phyloP scores from a whole-genome alignment of 2,888 invertebrate species.

The Stratiomys singularior region DNA sequence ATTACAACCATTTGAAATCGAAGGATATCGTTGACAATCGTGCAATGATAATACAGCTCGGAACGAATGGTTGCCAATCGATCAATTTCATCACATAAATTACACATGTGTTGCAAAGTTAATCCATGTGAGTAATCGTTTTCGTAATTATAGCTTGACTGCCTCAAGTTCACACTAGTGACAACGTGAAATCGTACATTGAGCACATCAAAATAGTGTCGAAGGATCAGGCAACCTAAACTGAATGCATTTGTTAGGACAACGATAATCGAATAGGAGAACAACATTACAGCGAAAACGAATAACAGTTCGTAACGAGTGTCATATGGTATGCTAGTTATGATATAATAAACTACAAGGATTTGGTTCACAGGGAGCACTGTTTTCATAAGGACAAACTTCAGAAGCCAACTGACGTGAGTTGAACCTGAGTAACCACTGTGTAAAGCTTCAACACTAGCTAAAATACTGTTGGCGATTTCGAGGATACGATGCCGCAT shows the following conservation, averaged over 20 bases:
- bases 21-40: not conserved
- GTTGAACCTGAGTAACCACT: not conserved
- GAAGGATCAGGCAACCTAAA: not conserved
- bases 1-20: not conserved
- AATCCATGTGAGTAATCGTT: not conserved
- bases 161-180: not conserved
- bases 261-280: not conserved
- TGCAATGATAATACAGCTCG: not conserved
- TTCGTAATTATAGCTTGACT: not conserved
- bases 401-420: not conserved
- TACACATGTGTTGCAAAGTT: not conserved
- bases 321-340: no score
- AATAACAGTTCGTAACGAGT: not conserved
- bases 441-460: not conserved
- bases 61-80: not conserved
- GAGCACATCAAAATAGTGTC: not conserved
- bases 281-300: not conserved
- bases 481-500: not conserved
- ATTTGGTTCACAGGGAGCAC: slow-evolving; percentile 19
- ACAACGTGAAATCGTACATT: not conserved
- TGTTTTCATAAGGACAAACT: slow-evolving; percentile 16
- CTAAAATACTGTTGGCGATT: not conserved
- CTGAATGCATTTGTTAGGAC: not conserved
- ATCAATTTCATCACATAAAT: not conserved
- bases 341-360: not conserved